Base-by-base conservation (phyloP, 2,888 invertebrate genomes). In the Clanis bilineata region DNA sequence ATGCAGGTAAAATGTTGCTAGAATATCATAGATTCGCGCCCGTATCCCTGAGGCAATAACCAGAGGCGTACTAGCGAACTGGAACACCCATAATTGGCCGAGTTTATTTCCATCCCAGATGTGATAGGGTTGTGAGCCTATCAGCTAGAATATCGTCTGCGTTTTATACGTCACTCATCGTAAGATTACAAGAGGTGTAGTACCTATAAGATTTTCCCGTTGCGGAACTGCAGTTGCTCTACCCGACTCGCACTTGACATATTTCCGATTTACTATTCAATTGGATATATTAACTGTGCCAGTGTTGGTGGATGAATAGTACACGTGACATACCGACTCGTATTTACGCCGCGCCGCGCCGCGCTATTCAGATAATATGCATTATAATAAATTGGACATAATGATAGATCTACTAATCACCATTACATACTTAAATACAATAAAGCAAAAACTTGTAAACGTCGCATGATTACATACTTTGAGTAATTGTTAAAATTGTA, bases 251-350 rank as follows among this genome's bases (percentile, higher is more conserved):
- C n/a, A 15, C 39, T 39, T 39, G n/a, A 12, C 39, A 0, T 5
- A 15, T 1, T 39, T 39, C n/a, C 12, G 39, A 39, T 15, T 10
- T 36, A 15, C 4, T 39, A 39, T 39, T 39, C 39, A 39, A 39
- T 12, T 39, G 39, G 1, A 39, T 1, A 15, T 15, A 39, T 1
- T 39, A 15, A 12, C 0, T 12, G 3, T 21, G 23, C 18, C 55
- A 25, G 58, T 51, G 58, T 36, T 64, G 58, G 59, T 64, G 64
- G 57, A 67, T 69, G 68, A 67, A 66, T 65, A 60, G 32, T 32
- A 64, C 73, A 74, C 73, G 71, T 72, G 73, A 59, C 32, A n/a
- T n/a, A n/a, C n/a, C 18, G 60, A 70, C 71, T 74, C 72, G 68
- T 74, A 71, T 64, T 23, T 54, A 15, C 55, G 47, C 36, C 57